Evolutionary conservation across 92 coral and sea anemone species (phyloP), one percentile per base, ranked within the genome.

Genomic region (Zoanthus sociatus): DNA sequence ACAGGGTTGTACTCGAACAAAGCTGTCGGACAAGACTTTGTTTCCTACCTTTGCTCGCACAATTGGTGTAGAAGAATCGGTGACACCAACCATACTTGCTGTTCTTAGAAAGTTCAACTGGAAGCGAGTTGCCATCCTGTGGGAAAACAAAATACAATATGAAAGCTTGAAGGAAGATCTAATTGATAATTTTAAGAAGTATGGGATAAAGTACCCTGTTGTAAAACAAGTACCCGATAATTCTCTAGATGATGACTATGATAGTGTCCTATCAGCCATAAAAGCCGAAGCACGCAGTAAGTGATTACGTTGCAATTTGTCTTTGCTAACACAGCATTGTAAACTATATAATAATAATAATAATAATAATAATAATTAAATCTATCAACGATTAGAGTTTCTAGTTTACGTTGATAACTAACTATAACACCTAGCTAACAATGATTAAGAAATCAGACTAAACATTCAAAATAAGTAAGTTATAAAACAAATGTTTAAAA

Each of bases 41-140:
- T 90, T 85, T 79, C 86, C 75, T 42, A 90, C 92, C 26, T 90
- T 90, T 66, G 92, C 92, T 6, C 92, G 92, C 33, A 90, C 92
- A 10, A 78, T 55, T 16, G 82, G 87, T 45, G 92, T 84, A 47
- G 89, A 83, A 31, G 92, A 88, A 7, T 73, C 87, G 21, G 77
- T 90, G 72, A 84, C 89, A 7, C 79, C 77, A 13, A 78, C 87
- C 51, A 84, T 90, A 15, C 82, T 90, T 48, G 74, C 70, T 3
- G 84, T 90, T 53, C 50, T 85, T 1, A 86, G 61, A 18, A 85
- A 46, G 6, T 90, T 85, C 71, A 78, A 86, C 15, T 90, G 92
- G 92, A 90, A 78, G 16, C 87, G 77, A 8, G 89, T 78, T n/a
- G 89, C 89, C 30, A 79, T 90, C 30, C 71, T 90, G 6, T 84